Evolutionary conservation across 2,797 vertebrate genomes (phyloP).

Genomic region (Psittacula echo): DNA sequence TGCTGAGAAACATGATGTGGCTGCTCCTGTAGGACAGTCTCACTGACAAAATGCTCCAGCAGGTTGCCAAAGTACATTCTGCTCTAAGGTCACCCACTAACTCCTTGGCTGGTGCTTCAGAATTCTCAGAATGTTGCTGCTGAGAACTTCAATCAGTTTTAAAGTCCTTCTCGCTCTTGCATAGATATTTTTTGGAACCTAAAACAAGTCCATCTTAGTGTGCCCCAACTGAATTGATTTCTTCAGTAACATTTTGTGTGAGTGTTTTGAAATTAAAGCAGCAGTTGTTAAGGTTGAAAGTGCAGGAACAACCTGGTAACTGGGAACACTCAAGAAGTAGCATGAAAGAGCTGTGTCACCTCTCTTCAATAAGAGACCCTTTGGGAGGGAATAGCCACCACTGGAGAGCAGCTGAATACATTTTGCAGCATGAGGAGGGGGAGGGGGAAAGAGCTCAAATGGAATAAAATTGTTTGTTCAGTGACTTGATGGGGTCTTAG

Average conservation of each 20-base stretch:
- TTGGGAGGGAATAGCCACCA: not conserved
- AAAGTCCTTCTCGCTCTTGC: not conserved
- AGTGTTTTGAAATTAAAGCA: not conserved
- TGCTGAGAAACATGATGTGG: not conserved
- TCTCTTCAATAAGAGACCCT: not conserved
- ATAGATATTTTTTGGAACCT: not conserved
- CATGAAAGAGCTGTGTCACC: not conserved
- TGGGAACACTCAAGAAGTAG: not conserved
- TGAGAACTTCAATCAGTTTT: not conserved
- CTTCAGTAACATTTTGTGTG: not conserved
- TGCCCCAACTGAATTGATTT: not conserved
- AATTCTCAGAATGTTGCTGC: constrained; percentile 1
- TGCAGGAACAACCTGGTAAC: not conserved
- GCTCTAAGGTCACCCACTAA: constrained; percentile 33
- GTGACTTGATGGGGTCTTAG: not conserved
- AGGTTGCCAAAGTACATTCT: constrained; percentile 50
- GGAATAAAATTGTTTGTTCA: not conserved
- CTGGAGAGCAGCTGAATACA: not conserved
- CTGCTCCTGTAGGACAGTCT: not conserved
- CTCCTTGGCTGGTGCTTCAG: constrained; percentile 9
- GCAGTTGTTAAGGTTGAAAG: not conserved
- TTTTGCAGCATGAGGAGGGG: not conserved
- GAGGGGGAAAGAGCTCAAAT: not conserved
- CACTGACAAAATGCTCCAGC: constrained; percentile 1
- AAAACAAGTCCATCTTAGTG: not conserved